Evolutionary conservation across 1,140 invertebrate genomes (phyloP).

Genomic region (Zaprionus gabonicus): DNA sequence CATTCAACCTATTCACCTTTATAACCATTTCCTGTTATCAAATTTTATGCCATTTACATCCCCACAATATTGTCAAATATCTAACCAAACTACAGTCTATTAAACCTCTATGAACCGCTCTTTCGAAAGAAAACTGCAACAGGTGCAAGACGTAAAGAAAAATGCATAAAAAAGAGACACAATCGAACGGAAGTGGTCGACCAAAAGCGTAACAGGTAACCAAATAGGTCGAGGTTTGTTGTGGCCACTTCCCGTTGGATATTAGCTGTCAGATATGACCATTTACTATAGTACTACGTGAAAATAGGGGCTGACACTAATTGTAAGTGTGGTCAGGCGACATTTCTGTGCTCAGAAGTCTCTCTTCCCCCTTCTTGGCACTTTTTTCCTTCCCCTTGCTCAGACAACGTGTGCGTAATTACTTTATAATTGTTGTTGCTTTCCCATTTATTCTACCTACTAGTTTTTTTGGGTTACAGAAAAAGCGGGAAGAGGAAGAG

Average conservation of each 20-base stretch:
- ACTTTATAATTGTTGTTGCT: constrained; percentile 63
- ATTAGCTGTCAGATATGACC: constrained; percentile 11
- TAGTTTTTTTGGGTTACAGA: constrained; percentile 50
- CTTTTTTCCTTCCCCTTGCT: not conserved
- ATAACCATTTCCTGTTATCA: not conserved
- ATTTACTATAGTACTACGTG: not conserved
- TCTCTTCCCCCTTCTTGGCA: not conserved
- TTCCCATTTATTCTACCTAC: constrained; percentile 13
- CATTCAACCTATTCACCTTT: not conserved
- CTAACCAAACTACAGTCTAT: not conserved
- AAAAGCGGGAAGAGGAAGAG: constrained; percentile 6
- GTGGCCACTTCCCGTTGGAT: constrained; percentile 48
- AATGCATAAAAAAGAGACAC: constrained; percentile 16
- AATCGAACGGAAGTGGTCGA: constrained; percentile 43
- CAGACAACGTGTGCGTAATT: constrained; percentile 56
- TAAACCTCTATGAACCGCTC: not conserved
- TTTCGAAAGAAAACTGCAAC: constrained; percentile 17
- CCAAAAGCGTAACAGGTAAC: constrained; percentile 49
- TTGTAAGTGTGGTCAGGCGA: constrained; percentile 5
- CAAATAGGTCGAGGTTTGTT: constrained; percentile 64
- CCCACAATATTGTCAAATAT: not conserved
- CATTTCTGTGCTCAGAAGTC: constrained; percentile 3
- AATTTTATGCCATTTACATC: not conserved
- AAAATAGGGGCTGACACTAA: not conserved
- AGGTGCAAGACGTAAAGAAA: constrained; percentile 22